Base-by-base conservation (phyloP, 2,797 vertebrate genomes). In the Gymnothorax javanicus region DNA sequence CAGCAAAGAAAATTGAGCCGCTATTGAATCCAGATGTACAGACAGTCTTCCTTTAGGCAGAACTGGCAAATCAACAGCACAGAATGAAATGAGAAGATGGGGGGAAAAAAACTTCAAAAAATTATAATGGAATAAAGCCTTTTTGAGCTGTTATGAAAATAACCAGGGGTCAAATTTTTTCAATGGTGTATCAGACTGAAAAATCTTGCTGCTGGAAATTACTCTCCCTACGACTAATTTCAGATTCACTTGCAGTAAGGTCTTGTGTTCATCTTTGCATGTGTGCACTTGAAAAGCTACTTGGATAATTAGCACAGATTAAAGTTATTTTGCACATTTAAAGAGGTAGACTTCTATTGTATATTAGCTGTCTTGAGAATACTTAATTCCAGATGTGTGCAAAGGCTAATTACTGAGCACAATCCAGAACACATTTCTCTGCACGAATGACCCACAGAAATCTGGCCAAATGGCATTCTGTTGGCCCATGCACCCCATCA, bases 311-410 rank as follows among this genome's bases (percentile, higher is more conserved):
- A 88, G 89, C 92, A 94, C 93, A 91, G 85, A 85, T 91, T 87
- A 88, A 71, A 86, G 79, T 64, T 84, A 91, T 93, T 92, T 92
- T 92, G 86, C 90, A 91, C 91, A 89, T 92, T 84, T 87, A 92
- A 91, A 94, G 92, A 86, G 84, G 88, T 89, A 83, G 91, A 88
- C 50, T 90, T 85, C 90, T 87, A 90, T 90, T 90, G 91, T 90
- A 90, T 93, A 93, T 94, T 93, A 93, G 88, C 90, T 93, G 94
- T 93, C 93, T 93, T 89, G 92, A 92, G 93, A 91, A 54, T 93
- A 92, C 91, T 91, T 88, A 92, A 93, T 91, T 95, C 95, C 95
- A 96, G 95, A 96, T 96, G 96, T 96, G 95, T 95, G 94, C 92
- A 95, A 94, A 94, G 92, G 94, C 94, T 94, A 94, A 96, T 96